Evolutionary conservation across 2,888 invertebrate genomes (phyloP).

Genomic region (Trichogramma dendrolimi): DNA sequence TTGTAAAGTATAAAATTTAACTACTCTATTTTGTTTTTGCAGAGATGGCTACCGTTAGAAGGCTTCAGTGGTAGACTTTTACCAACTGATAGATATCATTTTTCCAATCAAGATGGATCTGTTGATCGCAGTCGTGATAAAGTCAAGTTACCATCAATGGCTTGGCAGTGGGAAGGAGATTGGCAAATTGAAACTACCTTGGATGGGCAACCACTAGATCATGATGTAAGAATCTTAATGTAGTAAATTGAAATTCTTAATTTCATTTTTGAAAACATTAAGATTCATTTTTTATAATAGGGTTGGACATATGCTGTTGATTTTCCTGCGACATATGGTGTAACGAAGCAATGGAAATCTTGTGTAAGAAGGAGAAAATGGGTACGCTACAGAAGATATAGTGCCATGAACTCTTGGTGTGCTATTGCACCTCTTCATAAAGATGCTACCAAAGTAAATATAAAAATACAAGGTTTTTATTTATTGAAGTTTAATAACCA

Average conservation of each 20-base stretch:
- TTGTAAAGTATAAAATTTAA: slow-evolving; percentile 2
- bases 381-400: slow-evolving; percentile 82
- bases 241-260: slow-evolving; percentile 2
- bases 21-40: slow-evolving; percentile 15
- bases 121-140: slow-evolving; percentile 73
- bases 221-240: slow-evolving; percentile 61
- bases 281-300: slow-evolving; percentile 40
- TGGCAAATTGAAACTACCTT: slow-evolving; percentile 83
- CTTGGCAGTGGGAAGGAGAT: slow-evolving; percentile 95
- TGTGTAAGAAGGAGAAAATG: slow-evolving; percentile 86
- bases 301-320: slow-evolving; percentile 92
- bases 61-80: slow-evolving; percentile 79
- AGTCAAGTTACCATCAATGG: slow-evolving; percentile 85
- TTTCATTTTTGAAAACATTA: slow-evolving; percentile 5
- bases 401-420: slow-evolving; percentile 89
- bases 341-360: slow-evolving; percentile 82
- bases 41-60: slow-evolving; percentile 86
- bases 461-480: slow-evolving; percentile 20
- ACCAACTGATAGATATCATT: slow-evolving; percentile 83
- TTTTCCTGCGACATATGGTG: slow-evolving; percentile 78
- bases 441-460: slow-evolving; percentile 71
- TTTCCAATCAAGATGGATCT: slow-evolving; percentile 80
- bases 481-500: slow-evolving; percentile 9
- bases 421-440: slow-evolving; percentile 84
- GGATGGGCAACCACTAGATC: slow-evolving; percentile 81